Evolutionary conservation across 2,113 vertebrate genomes (phyloP).

Genomic region (Edolisoma coerulescens): DNA sequence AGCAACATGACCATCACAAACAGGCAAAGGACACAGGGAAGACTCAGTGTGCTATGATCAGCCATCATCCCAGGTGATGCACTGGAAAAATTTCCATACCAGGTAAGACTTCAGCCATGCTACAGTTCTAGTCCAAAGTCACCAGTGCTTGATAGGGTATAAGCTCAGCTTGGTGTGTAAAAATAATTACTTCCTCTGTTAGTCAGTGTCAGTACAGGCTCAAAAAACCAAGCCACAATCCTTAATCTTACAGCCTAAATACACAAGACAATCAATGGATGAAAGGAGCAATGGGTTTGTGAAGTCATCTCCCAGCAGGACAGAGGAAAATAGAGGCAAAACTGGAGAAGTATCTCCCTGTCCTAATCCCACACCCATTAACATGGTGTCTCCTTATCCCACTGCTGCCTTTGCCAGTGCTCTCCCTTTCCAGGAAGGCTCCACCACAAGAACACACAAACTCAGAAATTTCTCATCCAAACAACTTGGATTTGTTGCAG

Average conservation of each 20-base stretch:
- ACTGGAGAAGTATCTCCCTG: neutral
- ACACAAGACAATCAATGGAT: neutral
- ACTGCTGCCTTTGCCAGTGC: neutral
- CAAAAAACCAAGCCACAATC: neutral
- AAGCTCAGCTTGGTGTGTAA: neutral
- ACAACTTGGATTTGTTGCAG: neutral
- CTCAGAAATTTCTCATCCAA: neutral
- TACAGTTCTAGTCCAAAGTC: neutral
- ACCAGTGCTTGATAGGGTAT: fast-evolving
- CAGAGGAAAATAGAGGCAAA: neutral
- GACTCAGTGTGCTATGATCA: neutral
- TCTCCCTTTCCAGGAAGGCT: neutral
- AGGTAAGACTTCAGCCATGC: neutral
- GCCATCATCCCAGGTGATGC: neutral
- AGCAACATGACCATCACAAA: neutral
- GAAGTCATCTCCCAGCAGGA: neutral
- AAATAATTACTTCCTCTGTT: neutral
- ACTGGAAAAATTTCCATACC: neutral
- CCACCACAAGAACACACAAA: neutral
- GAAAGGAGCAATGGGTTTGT: neutral
- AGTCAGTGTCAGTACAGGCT: too few species aligned
- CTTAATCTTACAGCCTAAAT: neutral
- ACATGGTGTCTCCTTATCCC: fast-evolving
- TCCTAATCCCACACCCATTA: neutral
- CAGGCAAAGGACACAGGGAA: neutral